Conservation (phyloP, 2,113 vertebrate species). For the Elephas maximus region DNA sequence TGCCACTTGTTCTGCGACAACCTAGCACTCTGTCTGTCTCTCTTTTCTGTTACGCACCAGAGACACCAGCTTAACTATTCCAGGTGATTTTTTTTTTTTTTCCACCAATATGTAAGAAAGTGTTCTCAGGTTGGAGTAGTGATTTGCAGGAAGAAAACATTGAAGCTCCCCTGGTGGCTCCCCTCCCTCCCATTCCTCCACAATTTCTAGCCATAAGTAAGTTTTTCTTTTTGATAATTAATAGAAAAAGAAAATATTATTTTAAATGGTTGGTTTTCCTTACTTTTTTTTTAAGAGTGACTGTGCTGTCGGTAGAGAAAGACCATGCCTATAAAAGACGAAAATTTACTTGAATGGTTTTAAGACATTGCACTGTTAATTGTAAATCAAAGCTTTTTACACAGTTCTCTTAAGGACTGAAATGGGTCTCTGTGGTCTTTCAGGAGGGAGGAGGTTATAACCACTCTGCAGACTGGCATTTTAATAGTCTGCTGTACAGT, state of each 20-base stretch:
- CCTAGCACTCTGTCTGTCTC: background rate
- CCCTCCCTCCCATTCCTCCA: background rate
- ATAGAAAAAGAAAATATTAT: slow-evolving; percentile 44
- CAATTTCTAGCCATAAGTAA: slow-evolving; percentile 73
- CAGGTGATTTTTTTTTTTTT: slow-evolving; percentile 45
- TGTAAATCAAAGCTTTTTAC: slow-evolving; percentile 88
- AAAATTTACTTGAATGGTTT: slow-evolving; percentile 85
- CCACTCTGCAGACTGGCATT: slow-evolving; percentile 87
- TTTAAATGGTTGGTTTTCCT: slow-evolving; percentile 66
- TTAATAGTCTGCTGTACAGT: slow-evolving; percentile 89
- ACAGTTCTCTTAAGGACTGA: slow-evolving; percentile 87
- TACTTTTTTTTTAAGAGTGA: slow-evolving; percentile 7
- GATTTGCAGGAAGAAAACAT: slow-evolving; percentile 10
- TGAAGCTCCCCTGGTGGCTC: background rate
- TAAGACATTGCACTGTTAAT: slow-evolving; percentile 87
- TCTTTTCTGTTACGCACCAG: slow-evolving; percentile 50
- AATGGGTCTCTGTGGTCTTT: slow-evolving; percentile 87
- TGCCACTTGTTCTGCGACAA: slow-evolving; percentile 12
- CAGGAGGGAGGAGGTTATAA: slow-evolving; percentile 90
- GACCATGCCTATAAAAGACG: slow-evolving; percentile 78
- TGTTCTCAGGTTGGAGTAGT: slow-evolving; percentile 28
- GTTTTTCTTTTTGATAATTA: slow-evolving; percentile 77
- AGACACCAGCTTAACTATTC: slow-evolving; percentile 33
- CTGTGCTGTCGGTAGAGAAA: slow-evolving; percentile 28
- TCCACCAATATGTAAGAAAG: slow-evolving; percentile 29